Evolutionary conservation across 2,888 invertebrate species (phyloP), one percentile per base, ranked within the genome.

Genomic region (Cenopis cana): DNA sequence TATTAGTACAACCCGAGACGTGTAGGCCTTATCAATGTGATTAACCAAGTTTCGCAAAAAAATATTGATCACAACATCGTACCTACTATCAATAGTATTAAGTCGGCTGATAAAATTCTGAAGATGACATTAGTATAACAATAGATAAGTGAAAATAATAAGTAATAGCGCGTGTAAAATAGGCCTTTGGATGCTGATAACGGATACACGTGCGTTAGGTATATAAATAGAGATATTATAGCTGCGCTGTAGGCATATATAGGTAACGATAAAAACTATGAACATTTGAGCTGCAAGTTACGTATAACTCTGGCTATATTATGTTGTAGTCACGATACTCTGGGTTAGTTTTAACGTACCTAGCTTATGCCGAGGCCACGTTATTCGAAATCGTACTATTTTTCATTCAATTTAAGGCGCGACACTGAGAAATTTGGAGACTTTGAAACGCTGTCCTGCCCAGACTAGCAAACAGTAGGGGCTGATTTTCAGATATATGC

Each of bases 151-250:
- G 66, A 61, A 67, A 55, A 55, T 55, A 24, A 60, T 55, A 36
- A 55, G 66, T 60, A 29, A 54, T 55, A 49, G 60, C 66, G 55
- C 71, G 61, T 67, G 60, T 54, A 71, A 71, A 67, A 61, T 71
- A 71, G 71, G 71, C 67, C 71, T 71, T 55, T 49, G 55, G 55
- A 29, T 8, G 61, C 66, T 67, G 71, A 71, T 71, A 71, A 71
- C 67, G 60, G 17, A 55, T 71, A 67, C 71, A 67, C 67, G 71
- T 71, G 71, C 56, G 55, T 61, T 70, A 57, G 18, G 18, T 49
- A 66, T 8, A 29, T 54, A 57, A 50, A 38, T 70, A 60, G 24
- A 64, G 36, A 41, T 69, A 59, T 33, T 20, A 54, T 70, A 64
- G 46, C 29, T 54, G 12, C 33, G n/a, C 46, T 17, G 11, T 18